Evolutionary conservation across 2,888 invertebrate genomes (phyloP), one percentile per base, ranked within the genome.

Genomic region (Gerris lacustris): DNA sequence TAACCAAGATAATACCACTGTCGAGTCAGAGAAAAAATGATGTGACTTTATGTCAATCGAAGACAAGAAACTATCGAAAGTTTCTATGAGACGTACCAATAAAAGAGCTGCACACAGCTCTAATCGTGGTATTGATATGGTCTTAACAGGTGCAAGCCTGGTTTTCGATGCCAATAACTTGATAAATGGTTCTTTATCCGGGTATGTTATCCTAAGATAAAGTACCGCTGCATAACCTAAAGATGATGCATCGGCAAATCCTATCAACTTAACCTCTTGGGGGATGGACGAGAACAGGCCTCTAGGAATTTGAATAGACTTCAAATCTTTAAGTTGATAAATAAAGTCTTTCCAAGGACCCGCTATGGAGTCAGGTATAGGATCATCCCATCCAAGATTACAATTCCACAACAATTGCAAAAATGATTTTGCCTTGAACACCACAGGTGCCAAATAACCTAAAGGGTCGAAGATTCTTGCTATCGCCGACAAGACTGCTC

Each of bases 1-100:
- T 0, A 77, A 45, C 77, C 77, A 77, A 5, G 73, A 71, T 6
- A 77, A 72, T 5, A 73, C 73, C 9, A 76, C 72, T 17, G 74
- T 73, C 0, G 76, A 78, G 64, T 77, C 77, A 6, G 73, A 72
- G 75, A 75, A 72, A 0, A 70, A 68, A 31, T 15, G 11, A 47
- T 7, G 11, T 7, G 6, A 11, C 11, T 47, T 11, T 47, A 47
- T 47, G 11, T 47, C 11, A 7, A 47, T 47, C 11, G 6, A 7
- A 47, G 7, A 7, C 6, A 11, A 7, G 11, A 47, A 47, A 47
- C 7, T 7, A 7, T 47, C 11, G 11, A 47, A 7, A 47, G 47
- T 7, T 47, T 47, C 47, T 47, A 47, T 7, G 6, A 47, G 11
- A 11, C 47, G 47, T 7, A 6, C 11, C 7, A 47, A 11, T 11